Evolutionary conservation across 2,888 invertebrate genomes (phyloP), one percentile per base, ranked within the genome.

Genomic region (Brachyopa scutellaris): DNA sequence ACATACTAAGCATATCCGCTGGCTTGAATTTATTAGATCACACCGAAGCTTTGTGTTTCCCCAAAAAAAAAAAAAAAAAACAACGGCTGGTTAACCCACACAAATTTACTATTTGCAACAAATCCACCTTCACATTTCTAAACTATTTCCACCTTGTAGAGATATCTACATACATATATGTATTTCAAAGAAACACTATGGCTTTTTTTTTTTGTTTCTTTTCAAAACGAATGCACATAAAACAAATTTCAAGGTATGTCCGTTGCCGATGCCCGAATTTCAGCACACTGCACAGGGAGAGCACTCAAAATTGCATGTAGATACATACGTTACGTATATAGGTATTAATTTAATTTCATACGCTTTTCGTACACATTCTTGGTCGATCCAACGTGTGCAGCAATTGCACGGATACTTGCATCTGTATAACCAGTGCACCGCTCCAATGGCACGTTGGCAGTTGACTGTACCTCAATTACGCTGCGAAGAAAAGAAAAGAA

Each of bases 231-330:
- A 62, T 61, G 61, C 62, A 62, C 49, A 74, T 55, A 62, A 74
- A 66, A 47, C 29, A 49, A 66, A 66, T 80, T 80, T 80, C 79
- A 80, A 80, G 79, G 79, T 80, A 80, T 80, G 73, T 61, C 66
- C 73, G 66, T 61, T 55, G 42, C 62, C 73, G 23, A 55, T 67
- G 51, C 53, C 66, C 72, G 42, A 74, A 80, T 64, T 74, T 74
- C 74, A 38, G 40, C 67, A 69, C 67, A 49, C 49, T 9, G 15
- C 55, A 36, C 47, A 47, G 38, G 38, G 59, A 23, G n/a, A 72
- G 45, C 66, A 51, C 33, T 64, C 49, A 40, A 76, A 74, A 80
- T 70, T 76, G 69, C 80, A 17, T n/a, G n/a, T n/a, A n/a, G n/a
- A n/a, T n/a, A n/a, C n/a, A n/a, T n/a, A n/a, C n/a, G n/a, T n/a